Evolutionary conservation across 2,888 invertebrate genomes (phyloP).

Genomic region (Platycheirus albimanus): DNA sequence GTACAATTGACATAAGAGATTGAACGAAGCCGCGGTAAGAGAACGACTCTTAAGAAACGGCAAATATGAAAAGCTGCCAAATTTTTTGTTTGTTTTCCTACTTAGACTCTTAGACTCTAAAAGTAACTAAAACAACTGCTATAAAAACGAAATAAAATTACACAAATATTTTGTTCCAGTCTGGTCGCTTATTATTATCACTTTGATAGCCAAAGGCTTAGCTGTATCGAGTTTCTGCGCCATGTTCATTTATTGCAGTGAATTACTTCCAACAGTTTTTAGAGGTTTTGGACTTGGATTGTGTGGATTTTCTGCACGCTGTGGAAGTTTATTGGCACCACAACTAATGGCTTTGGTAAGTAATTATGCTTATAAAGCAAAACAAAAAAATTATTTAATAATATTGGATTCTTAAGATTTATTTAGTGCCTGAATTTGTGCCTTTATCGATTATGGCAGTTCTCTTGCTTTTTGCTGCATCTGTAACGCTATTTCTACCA

Average conservation of each 20-base stretch:
- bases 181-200: constrained; percentile 75
- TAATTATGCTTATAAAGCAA: not conserved
- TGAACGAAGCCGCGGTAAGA: too few relatives aligned
- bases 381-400: too few relatives aligned
- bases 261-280: constrained; percentile 81
- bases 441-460: constrained; percentile 73
- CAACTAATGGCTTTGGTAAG: constrained; percentile 77
- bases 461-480: constrained; percentile 67
- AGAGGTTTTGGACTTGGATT: constrained; percentile 82
- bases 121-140: too few relatives aligned
- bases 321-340: constrained; percentile 83
- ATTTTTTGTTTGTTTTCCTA: too few relatives aligned
- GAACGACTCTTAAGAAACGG: too few relatives aligned
- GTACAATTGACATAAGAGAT: too few relatives aligned
- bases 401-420: constrained; percentile 15
- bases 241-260: constrained; percentile 81
- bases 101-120: too few relatives aligned
- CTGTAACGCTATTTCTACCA: constrained; percentile 74
- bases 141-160: too few relatives aligned
- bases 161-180: too few relatives aligned
- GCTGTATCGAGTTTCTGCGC: constrained; percentile 83
- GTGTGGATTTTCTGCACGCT: constrained; percentile 83
- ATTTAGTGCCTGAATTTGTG: constrained; percentile 57
- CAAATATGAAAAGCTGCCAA: too few relatives aligned
- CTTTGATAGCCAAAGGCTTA: constrained; percentile 82